Evolutionary conservation across 37 sponge, comb jelly and placozoan genomes (phyloP).

Genomic region (Halisarca cf. caerulea): DNA sequence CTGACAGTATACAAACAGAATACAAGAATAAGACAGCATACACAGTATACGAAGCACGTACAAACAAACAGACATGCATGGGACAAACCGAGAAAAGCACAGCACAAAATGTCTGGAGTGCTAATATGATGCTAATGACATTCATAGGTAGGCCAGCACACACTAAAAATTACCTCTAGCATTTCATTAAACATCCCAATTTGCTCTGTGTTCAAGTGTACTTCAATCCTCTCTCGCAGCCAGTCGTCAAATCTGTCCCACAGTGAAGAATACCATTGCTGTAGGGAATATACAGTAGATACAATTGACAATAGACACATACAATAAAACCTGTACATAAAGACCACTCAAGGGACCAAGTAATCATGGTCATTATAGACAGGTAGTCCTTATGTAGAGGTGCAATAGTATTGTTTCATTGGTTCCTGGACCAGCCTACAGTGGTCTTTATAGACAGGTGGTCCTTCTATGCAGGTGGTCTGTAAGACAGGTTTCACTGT

Average conservation of each 20-base stretch:
- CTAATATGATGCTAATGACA: too few species aligned
- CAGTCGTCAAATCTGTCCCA: slow-evolving; percentile 27
- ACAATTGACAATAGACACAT: background rate
- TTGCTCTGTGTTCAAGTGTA: background rate
- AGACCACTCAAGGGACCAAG: too few species aligned
- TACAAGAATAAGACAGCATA: background rate
- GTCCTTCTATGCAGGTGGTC: too few species aligned
- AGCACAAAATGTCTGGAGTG: too few species aligned
- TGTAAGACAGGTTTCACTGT: too few species aligned
- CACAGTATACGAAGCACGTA: background rate
- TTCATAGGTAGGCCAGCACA: background rate
- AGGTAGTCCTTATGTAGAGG: too few species aligned
- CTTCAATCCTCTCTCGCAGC: slow-evolving; percentile 22
- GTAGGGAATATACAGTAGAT: background rate
- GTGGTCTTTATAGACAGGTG: too few species aligned
- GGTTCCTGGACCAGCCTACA: too few species aligned
- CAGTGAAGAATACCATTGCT: slow-evolving; percentile 18
- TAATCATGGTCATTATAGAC: too few species aligned
- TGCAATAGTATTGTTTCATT: too few species aligned
- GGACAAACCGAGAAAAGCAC: too few species aligned
- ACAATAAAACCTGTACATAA: background rate
- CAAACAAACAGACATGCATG: background rate
- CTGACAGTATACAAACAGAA: too few species aligned
- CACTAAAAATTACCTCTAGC: background rate
- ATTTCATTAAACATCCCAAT: background rate